These are phyloP conservation scores for Andinoacara biseriatus DNA, from an alignment of 2,113 vertebrate species.

Conservation along the genomic window DNA sequence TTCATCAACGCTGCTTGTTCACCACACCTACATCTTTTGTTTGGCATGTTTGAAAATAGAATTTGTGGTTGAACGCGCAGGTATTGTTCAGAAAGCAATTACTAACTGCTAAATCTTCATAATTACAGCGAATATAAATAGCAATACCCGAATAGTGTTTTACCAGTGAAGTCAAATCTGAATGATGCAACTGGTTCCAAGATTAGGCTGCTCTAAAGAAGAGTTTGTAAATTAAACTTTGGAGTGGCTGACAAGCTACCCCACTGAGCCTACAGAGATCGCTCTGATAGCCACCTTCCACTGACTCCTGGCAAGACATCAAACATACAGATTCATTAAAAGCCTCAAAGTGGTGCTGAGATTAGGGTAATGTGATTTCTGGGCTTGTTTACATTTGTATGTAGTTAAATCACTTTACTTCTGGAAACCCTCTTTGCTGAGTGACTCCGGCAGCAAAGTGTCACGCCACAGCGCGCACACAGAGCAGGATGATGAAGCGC, in stretches of 20 bases:
- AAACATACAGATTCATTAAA: background rate
- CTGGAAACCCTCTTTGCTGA: background rate
- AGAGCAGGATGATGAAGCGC: background rate
- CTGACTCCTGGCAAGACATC: background rate
- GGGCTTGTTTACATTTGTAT: background rate
- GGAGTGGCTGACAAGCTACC: background rate
- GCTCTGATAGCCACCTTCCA: background rate
- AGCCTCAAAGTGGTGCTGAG: background rate
- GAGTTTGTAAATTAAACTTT: background rate
- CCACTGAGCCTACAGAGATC: background rate
- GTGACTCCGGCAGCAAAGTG: background rate
- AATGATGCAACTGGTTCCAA: too few relatives aligned
- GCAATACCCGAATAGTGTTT: background rate
- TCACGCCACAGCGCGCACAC: background rate
- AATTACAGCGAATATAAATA: background rate
- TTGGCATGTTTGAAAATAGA: background rate
- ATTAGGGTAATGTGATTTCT: background rate
- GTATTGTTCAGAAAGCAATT: background rate
- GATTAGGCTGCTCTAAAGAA: background rate
- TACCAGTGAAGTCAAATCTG: background rate
- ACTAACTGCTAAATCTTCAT: background rate
- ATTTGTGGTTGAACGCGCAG: background rate
- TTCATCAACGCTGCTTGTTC: background rate
- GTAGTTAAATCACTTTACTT: background rate
- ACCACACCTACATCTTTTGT: background rate